Percentiles rank a stretch among this genome's conserved stretches.
phyloP scores from a whole-genome alignment of 2,797 vertebrate genomes.

The Siniperca obscura region DNA sequence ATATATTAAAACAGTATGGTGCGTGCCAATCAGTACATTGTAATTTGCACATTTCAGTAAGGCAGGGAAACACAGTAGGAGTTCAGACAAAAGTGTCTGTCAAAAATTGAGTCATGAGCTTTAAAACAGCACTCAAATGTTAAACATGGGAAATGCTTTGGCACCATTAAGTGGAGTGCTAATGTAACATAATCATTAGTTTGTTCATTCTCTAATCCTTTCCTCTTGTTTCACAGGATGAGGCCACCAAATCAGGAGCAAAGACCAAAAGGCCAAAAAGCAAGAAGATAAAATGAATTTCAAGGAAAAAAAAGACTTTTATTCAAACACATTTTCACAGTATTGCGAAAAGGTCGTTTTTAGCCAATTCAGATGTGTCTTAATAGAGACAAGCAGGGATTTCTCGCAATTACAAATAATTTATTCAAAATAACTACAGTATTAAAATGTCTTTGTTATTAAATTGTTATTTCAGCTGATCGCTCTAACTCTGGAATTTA shows the following conservation, averaged over 20 bases:
- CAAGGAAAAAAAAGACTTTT: neutral
- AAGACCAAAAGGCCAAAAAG: conserved; percentile 81
- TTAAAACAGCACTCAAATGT: conserved; percentile 53
- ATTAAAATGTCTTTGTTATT: conserved; percentile 3
- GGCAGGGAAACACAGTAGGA: conserved; percentile 54
- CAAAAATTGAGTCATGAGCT: conserved; percentile 40
- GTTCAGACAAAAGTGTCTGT: conserved; percentile 38
- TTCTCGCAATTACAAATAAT: conserved; percentile 2
- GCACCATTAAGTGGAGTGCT: conserved; percentile 37
- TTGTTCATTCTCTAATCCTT: conserved; percentile 39
- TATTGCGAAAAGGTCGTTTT: conserved; percentile 1
- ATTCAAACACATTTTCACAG: neutral
- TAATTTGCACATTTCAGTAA: conserved; percentile 62
- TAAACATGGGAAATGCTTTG: conserved; percentile 32
- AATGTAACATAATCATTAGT: conserved; percentile 56
- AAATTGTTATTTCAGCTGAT: neutral
- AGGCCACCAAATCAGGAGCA: conserved; percentile 75
- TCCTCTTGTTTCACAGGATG: conserved; percentile 80
- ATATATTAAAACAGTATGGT: conserved; percentile 67
- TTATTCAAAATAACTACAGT: neutral
- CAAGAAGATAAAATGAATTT: conserved; percentile 85
- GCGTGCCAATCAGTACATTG: conserved; percentile 66
- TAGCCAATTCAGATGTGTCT: neutral
- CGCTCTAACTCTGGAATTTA: neutral
- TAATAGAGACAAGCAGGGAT: neutral